Base-by-base conservation (phyloP, 2,113 vertebrate genomes). In the Trematomus loennbergii region DNA sequence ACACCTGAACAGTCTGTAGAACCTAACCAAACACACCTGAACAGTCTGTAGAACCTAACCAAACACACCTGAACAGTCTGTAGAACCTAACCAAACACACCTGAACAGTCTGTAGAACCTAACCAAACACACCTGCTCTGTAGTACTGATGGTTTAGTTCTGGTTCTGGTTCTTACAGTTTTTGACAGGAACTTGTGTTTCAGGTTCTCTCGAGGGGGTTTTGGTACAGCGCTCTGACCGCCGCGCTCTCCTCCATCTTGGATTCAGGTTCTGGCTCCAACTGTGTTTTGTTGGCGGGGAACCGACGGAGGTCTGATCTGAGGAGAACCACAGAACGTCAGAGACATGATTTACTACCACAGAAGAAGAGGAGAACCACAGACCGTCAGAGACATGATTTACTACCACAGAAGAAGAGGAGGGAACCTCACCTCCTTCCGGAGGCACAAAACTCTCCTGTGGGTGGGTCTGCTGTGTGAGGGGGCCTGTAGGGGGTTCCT, bases 121-220 rank as follows among this genome's bases (percentile, higher is more conserved):
- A 22, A 3, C 17, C 6, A 8, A 53, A 53, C 18, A 50, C 15
- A 20, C 1, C 5, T 40, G 36, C 29, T 29, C 29, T n/a, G 18
- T n/a, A 53, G 7, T n/a, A n/a, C 16, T 25, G 12, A 6, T 20
- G 20, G 12, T 33, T 22, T 25, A 11, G 52, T 54, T n/a, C 12
- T 22, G 25, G 5, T 13, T 53, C 50, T n/a, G 9, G 4, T 52
- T 45, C 25, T 0, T 90, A 97, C 96, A 58, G 91, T 97, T 94
- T 97, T 97, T 20, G 96, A 95, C 2, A 94, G 49, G 45, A 97
- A 97, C 1, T 87, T 79, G 3, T 96, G 96, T 79, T 82, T 91
- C 2, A 25, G 5, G 53, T 55, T 59, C 71, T 93, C 22, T 88
- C 79, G 36, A 9, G 36, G 36, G 36, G 0, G 73, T 61, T 17